These are phyloP conservation scores for Drepanosiphum platanoidis DNA, from an alignment of 2,888 invertebrate species.

Conservation along the genomic window DNA sequence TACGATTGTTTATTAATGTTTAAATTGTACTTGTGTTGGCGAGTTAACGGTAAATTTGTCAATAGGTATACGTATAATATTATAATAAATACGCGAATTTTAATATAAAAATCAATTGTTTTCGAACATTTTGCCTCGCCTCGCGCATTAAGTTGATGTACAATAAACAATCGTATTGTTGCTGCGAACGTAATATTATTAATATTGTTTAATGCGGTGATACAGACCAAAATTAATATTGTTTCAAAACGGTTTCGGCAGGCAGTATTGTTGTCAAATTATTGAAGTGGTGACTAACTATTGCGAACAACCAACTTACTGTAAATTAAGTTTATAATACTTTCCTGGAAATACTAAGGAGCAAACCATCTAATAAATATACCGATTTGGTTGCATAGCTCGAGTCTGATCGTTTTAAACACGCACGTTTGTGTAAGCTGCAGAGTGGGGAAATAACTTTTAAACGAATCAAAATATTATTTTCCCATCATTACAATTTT, in stretches of 20 bases:
- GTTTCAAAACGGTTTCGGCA: too few relatives aligned
- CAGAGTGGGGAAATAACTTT: neutral
- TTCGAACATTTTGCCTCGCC: neutral
- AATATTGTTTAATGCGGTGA: too few relatives aligned
- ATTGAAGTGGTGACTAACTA: neutral
- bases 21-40: too few relatives aligned
- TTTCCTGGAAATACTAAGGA: neutral
- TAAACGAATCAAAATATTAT: neutral
- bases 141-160: neutral
- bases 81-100: too few relatives aligned
- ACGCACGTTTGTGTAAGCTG: neutral
- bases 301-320: neutral
- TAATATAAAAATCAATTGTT: neutral
- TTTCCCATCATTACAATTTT: neutral
- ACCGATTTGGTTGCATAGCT: neutral
- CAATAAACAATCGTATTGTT: neutral
- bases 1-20: too few relatives aligned
- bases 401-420: neutral
- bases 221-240: too few relatives aligned
- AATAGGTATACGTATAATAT: too few relatives aligned
- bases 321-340: neutral
- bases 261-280: too few relatives aligned
- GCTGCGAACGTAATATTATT: neutral
- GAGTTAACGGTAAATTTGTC: too few relatives aligned
- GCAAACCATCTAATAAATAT: neutral